phyloP scores from a whole-genome alignment of 2,113 vertebrate species.

The Lamprotornis superbus region DNA sequence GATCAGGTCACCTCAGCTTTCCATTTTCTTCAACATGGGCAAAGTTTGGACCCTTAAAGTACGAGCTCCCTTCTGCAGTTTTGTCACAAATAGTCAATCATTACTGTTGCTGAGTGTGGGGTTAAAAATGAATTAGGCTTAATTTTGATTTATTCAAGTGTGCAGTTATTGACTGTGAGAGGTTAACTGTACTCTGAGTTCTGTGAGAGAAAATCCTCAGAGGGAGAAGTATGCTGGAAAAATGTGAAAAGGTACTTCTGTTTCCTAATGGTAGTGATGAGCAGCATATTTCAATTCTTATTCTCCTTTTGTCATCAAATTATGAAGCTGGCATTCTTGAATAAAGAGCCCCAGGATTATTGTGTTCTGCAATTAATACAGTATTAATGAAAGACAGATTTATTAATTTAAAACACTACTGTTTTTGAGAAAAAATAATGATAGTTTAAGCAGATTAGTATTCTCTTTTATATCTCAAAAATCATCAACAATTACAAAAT shows the following conservation, averaged over 20 bases:
- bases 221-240: neutral
- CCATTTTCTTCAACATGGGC: conserved; percentile 49
- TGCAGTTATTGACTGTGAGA: neutral
- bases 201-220: neutral
- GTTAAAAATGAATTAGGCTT: conserved; percentile 53
- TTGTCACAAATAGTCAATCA: conserved; percentile 45
- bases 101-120: conserved; percentile 33
- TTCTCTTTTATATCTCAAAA: neutral
- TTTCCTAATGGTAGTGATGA: neutral
- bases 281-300: neutral
- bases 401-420: conserved; percentile 1
- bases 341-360: neutral
- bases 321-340: neutral
- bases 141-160: conserved; percentile 23
- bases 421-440: neutral
- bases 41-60: conserved; percentile 46
- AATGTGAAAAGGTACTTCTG: conserved; percentile 2
- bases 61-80: neutral
- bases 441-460: neutral
- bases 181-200: conserved; percentile 10
- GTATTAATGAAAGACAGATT: neutral
- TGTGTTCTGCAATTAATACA: neutral
- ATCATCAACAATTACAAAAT: neutral
- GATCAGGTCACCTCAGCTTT: conserved; percentile 70
- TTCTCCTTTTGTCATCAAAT: neutral